These are phyloP conservation scores for Phaethon lepturus DNA, from an alignment of 2,113 vertebrate species.

Conservation along the genomic window DNA sequence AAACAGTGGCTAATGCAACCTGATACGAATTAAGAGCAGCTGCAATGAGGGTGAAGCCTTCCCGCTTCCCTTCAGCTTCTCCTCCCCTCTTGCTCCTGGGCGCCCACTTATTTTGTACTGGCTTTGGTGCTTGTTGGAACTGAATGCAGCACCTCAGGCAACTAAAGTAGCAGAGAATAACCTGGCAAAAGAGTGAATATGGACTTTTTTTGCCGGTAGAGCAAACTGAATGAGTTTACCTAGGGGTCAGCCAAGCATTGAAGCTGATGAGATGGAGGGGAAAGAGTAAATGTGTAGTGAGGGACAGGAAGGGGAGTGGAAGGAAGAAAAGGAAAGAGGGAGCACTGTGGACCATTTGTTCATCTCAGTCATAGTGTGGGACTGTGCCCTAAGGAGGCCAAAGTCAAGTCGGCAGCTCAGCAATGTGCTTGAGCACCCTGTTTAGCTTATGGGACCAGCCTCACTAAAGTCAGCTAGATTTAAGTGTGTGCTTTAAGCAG, in stretches of 20 bases:
- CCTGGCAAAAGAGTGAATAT: background rate
- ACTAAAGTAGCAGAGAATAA: background rate
- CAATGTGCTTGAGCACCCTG: background rate
- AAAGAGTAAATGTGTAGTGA: background rate
- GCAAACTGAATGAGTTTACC: background rate
- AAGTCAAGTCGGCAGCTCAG: background rate
- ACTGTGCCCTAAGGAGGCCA: background rate
- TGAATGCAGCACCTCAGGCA: background rate
- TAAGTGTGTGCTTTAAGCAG: background rate
- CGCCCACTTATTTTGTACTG: background rate
- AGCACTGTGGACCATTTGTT: background rate
- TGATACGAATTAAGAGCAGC: background rate
- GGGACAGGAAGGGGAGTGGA: background rate
- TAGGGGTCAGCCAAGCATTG: background rate
- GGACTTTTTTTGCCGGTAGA: background rate
- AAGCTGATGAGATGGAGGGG: background rate
- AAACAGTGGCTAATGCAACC: background rate
- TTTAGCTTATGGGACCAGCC: background rate
- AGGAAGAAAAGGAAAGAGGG: background rate
- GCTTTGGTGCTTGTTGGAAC: background rate
- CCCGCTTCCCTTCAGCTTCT: background rate
- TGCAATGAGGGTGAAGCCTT: background rate
- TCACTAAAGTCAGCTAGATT: background rate
- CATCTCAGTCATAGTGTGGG: background rate
- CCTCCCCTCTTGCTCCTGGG: background rate